Base-by-base conservation (phyloP, 2,797 vertebrate species). In the Micropoecilia bifurca region DNA sequence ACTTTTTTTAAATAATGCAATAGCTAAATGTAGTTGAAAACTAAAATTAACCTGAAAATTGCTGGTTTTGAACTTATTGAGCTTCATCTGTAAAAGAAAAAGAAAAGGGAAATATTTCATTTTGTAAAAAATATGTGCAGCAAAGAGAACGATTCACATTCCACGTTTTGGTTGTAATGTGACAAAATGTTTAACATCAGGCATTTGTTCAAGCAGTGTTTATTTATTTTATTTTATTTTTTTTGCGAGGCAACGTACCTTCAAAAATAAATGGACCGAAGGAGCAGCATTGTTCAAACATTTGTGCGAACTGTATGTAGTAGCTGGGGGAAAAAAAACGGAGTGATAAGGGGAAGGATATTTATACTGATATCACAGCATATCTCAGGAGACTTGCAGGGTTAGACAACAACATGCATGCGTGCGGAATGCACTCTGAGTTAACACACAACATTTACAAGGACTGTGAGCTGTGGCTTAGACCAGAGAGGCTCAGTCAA, bases 341-440 rank as follows among this genome's bases (percentile, higher is more conserved):
- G 59, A 39, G n/a, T 73, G 72, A 77, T 45, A 74, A 79, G 12
- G 63, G 22, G 18, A 77, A 50, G 36, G 39, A 43, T 55, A 74
- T 73, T 69, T n/a, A 39, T 18, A 55, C 69, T 69, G 61, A 48
- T 53, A 53, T 77, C 71, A 73, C 77, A 73, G 18, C 71, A 48
- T 39, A 20, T 14, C 45, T 48, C 45, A 48, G 55, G 55, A 61
- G 33, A 68, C 36, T 53, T 7, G 16, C 33, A 41, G 30, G 36
- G 33, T 25, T n/a, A 68, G 61, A 59, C 33, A 39, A 75, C 73
- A 47, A 39, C 75, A 76, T 61, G 75, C 30, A 66, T 76, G 75
- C 39, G 3, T 8, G 28, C 33, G 59, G 39, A n/a, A 16, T 13
- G n/a, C 20, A 30, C 57, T 47, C 39, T 20, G 41, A 46, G 55